phyloP scores from a whole-genome alignment of 2,113 vertebrate species.

The Scophthalmus maximus region DNA sequence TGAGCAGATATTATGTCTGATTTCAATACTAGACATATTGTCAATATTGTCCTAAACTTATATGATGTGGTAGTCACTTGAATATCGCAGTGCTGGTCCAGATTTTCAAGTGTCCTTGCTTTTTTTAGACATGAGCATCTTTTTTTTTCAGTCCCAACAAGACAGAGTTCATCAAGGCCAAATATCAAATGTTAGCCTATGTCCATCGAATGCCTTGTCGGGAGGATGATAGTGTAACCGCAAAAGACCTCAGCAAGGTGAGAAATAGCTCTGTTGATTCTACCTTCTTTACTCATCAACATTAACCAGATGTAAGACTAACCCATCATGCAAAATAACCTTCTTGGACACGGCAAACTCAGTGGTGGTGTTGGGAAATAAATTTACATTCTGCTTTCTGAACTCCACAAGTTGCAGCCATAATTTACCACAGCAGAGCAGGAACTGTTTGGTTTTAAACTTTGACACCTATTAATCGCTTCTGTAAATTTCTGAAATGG shows the following conservation, averaged over 20 bases:
- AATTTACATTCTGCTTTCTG: too few relatives aligned
- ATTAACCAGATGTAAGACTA: not conserved
- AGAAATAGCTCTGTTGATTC: slow-evolving; percentile 2
- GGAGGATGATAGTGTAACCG: slow-evolving; percentile 95
- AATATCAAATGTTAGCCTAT: slow-evolving; percentile 97
- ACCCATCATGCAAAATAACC: not conserved
- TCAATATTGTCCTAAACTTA: too few relatives aligned
- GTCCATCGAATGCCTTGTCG: slow-evolving; percentile 97
- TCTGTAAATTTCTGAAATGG: not conserved
- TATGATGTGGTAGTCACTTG: not conserved
- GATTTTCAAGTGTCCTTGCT: slow-evolving; percentile 7
- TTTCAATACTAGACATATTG: too few relatives aligned
- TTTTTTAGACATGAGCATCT: slow-evolving; percentile 8
- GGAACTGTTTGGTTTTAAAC: not conserved
- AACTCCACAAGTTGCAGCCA: not conserved
- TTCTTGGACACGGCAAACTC: not conserved
- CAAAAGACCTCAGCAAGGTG: slow-evolving; percentile 99
- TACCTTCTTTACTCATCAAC: not conserved
- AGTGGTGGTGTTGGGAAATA: not conserved
- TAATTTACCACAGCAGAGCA: not conserved
- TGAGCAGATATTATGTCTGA: too few relatives aligned
- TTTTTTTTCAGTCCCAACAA: slow-evolving; percentile 90
- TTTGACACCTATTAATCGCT: not conserved
- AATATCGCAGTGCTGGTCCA: too few relatives aligned
- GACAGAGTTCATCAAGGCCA: slow-evolving; percentile 97